Conservation (phyloP, 2,113 vertebrate genomes). For the Zootoca vivipara region DNA sequence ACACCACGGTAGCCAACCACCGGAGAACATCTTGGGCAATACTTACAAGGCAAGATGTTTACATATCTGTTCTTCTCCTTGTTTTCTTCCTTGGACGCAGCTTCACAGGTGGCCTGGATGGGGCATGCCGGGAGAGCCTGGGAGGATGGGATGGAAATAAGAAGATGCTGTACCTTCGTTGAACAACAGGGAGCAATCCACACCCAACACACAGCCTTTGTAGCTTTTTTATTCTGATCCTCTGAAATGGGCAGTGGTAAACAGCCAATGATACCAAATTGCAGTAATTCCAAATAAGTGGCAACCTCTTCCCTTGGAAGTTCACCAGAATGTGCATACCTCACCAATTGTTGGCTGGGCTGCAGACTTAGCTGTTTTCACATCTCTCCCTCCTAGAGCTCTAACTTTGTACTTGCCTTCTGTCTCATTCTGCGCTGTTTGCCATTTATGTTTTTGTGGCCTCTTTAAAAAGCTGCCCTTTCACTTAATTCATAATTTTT, state of each 20-base stretch:
- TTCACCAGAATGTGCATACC: no score
- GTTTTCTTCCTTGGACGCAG: slow-evolving; percentile 98
- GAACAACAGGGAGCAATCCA: neutral
- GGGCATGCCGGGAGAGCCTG: slow-evolving; percentile 95
- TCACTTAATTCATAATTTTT: neutral
- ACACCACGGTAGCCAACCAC: neutral
- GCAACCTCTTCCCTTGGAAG: no score
- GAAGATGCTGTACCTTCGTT: neutral
- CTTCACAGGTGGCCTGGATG: slow-evolving; percentile 95
- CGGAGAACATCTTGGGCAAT: rapidly evolving
- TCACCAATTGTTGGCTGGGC: no score
- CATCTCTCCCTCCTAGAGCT: no score
- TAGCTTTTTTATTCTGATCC: rapidly evolving
- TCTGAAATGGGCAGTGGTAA: neutral
- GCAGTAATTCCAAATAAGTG: no score
- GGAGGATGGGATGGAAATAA: slow-evolving; percentile 30
- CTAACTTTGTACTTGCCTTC: no score
- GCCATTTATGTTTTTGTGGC: no score
- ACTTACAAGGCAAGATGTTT: slow-evolving; percentile 97
- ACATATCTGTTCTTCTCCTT: slow-evolving; percentile 99
- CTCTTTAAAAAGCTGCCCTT: no score
- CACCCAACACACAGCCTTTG: rapidly evolving
- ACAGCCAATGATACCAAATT: neutral
- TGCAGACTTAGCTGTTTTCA: no score
- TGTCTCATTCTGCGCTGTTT: no score